A percentile compares a stretch with the other conserved stretches of the same genome.
phyloP scores from a whole-genome alignment of 1,140 invertebrate genomes.

The Brachionus calyciflorus region DNA sequence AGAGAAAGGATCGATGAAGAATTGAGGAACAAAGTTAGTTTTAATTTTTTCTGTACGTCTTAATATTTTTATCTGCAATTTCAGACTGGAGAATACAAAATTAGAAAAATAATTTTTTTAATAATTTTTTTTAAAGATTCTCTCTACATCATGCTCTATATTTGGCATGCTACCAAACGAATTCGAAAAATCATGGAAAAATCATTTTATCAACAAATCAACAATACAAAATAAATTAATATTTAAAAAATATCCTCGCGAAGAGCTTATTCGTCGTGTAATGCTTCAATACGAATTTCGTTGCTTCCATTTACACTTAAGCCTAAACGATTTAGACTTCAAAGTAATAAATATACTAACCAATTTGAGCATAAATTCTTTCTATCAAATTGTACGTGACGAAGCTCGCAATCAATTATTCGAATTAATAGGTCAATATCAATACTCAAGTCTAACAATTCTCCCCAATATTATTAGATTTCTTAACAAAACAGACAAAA shows the following conservation, averaged over 20 bases:
- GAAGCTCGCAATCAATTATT: constrained; percentile 67
- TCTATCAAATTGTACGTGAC: constrained; percentile 64
- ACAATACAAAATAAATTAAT: constrained; percentile 44
- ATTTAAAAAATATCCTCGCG: constrained; percentile 38
- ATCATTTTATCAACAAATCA: constrained; percentile 44
- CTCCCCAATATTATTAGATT: constrained; percentile 67
- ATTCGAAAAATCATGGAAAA: constrained; percentile 43
- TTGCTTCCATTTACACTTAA: constrained; percentile 30
- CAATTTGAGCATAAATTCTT: constrained; percentile 40
- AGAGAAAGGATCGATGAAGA: too few species aligned
- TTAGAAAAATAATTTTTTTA: too few species aligned
- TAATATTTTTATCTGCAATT: too few species aligned
- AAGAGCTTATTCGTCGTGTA: constrained; percentile 4
- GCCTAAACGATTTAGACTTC: constrained; percentile 67
- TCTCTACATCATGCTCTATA: neutral
- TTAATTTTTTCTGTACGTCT: too few species aligned
- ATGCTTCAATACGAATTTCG: constrained; percentile 39
- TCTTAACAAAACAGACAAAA: constrained; percentile 54
- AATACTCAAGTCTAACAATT: constrained; percentile 66
- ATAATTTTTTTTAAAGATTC: neutral
- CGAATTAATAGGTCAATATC: constrained; percentile 62
- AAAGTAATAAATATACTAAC: constrained; percentile 68
- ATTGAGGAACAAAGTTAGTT: too few species aligned
- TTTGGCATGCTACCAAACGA: constrained; percentile 20
- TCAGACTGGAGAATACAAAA: too few species aligned